These are phyloP conservation scores for Benthosema pterotum DNA, from an alignment of 2,797 vertebrate genomes.

Conservation along the genomic window DNA sequence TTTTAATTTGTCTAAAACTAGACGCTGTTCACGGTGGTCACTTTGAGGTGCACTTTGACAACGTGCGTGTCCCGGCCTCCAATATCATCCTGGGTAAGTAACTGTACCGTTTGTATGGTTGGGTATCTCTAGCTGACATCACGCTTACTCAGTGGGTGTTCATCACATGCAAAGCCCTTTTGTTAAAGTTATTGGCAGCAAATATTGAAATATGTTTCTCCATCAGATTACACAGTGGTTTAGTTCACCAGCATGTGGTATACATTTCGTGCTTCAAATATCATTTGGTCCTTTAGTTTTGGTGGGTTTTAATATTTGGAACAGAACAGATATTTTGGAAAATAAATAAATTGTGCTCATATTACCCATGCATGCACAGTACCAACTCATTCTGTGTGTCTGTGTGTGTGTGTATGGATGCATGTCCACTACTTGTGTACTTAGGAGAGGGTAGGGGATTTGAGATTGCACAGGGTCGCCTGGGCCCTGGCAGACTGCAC, in stretches of 20 bases:
- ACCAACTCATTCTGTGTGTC: neutral
- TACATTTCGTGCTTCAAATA: neutral
- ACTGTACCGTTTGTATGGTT: neutral
- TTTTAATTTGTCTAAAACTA: conserved; percentile 47
- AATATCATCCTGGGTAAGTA: conserved; percentile 90
- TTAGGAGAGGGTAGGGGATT: conserved; percentile 93
- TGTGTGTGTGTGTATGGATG: neutral
- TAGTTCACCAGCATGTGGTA: neutral
- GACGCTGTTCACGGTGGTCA: conserved; percentile 94
- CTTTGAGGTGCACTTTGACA: conserved; percentile 91
- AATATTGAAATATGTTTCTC: neutral
- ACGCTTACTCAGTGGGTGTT: too few species aligned
- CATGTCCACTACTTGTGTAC: neutral
- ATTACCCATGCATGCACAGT: too few species aligned
- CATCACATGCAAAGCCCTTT: too few species aligned
- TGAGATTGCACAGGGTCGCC: conserved; percentile 91
- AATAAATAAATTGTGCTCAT: neutral
- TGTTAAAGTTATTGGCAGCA: neutral
- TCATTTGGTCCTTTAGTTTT: neutral
- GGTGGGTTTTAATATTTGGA: conserved; percentile 1
- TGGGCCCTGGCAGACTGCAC: conserved; percentile 91
- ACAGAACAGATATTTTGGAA: neutral
- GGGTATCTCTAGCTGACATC: too few species aligned
- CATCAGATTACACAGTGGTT: neutral
- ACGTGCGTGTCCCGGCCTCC: conserved; percentile 85